Evolutionary conservation across 1,140 invertebrate species (phyloP).

Genomic region (Aphelenchoides fujianensis): DNA sequence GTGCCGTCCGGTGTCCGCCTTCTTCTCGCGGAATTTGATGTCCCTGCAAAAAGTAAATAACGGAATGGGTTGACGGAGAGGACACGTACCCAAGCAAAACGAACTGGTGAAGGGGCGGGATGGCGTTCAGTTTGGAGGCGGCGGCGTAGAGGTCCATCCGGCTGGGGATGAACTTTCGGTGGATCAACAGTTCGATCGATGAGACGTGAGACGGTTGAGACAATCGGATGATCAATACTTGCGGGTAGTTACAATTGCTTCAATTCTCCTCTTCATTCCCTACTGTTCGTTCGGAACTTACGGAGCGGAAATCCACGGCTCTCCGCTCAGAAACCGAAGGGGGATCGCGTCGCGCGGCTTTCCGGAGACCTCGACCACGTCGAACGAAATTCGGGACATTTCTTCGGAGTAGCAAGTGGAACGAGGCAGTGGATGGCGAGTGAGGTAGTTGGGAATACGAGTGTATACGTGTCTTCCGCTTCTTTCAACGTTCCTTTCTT

Average conservation of each 20-base stretch:
- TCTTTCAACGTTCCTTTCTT: too few species aligned
- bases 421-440: background rate
- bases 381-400: background rate
- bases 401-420: background rate
- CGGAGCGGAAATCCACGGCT: background rate
- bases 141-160: background rate
- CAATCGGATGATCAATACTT: background rate
- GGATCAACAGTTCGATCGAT: background rate
- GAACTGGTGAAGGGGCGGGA: background rate
- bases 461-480: too few species aligned
- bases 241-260: conserved; percentile 2
- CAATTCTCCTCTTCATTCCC: conserved; percentile 3
- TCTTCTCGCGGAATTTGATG: conserved; percentile 1
- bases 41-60: background rate
- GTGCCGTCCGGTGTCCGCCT: background rate
- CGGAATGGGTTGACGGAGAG: background rate
- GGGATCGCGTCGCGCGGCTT: background rate
- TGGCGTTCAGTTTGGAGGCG: background rate
- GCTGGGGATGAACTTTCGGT: background rate
- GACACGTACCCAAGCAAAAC: background rate
- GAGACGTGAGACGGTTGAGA: background rate
- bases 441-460: too few species aligned
- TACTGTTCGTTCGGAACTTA: background rate
- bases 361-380: background rate
- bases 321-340: background rate